Evolutionary conservation across 2,797 vertebrate species (phyloP), one percentile per base, ranked within the genome.

Genomic region (Crocodylus rhombifer): DNA sequence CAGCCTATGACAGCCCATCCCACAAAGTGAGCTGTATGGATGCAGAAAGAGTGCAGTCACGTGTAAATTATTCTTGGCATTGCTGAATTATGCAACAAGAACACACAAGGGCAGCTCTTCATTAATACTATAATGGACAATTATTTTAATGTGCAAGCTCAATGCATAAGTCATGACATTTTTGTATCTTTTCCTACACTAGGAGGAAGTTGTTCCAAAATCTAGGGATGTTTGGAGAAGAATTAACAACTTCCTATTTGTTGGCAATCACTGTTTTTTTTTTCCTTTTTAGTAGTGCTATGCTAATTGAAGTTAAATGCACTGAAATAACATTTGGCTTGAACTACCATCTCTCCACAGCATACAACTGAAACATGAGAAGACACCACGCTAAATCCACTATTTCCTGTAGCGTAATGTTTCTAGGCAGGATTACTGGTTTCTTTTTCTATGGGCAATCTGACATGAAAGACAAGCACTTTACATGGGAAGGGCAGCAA

Each of bases 111-210:
- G 73, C 60, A 78, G 33, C 33, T 77, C 62, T 86, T 61, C 1
- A 25, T 20, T 42, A 71, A 71, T 36, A 73, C 7, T 16, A 18
- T 36, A 61, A 78, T 16, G 26, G 12, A 21, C 20, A 78, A 2
- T 69, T 55, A 62, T 4, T 23, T 4, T 83, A 58, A 62, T 5
- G 74, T 1, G 2, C 25, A 26, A 0, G 2, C 0, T 25, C 42
- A 3, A 12, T 26, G 42, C 42, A 11, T 55, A 5, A 67, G 30
- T 67, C n/a, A 67, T 33, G 30, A 11, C 9, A 11, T 18, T 33
- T 67, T 21, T 33, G 30, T 67, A 30, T 18, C 30, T 33, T 20
- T 69, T 36, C 33, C 30, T 36, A 69, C 20, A 69, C 23, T 69
- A 69, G 67, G 33, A 69, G 36, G 33, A 71, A 36, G 20, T 13